These are phyloP conservation scores for Micromys minutus DNA, from an alignment of 2,113 vertebrate genomes.

Conservation along the genomic window DNA sequence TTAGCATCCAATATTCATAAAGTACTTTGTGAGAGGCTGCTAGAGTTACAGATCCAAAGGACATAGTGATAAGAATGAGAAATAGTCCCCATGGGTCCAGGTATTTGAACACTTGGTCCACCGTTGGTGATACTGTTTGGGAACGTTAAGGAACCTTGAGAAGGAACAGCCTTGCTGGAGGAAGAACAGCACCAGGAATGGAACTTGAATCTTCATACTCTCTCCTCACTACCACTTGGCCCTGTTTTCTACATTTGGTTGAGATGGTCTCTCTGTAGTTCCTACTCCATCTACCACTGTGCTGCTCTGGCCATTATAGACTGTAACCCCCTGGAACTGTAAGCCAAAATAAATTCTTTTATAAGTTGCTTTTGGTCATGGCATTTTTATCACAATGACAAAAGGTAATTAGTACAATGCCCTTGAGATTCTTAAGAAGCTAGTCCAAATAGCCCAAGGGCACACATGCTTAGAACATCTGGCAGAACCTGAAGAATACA, in stretches of 20 bases:
- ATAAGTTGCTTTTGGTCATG: neutral
- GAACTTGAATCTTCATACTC: neutral
- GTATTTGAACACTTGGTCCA: neutral
- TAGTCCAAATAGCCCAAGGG: neutral
- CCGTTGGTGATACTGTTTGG: neutral
- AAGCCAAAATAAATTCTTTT: neutral
- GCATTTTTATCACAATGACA: neutral
- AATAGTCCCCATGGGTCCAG: neutral
- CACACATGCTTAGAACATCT: neutral
- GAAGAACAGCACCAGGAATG: neutral
- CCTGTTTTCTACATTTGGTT: neutral
- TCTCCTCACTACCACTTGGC: neutral
- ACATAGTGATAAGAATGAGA: neutral
- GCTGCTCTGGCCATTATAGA: neutral
- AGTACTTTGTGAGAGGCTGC: neutral
- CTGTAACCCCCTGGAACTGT: neutral
- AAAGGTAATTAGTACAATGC: neutral
- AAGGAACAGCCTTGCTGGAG: neutral
- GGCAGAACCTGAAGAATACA: neutral
- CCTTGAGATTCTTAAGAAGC: neutral
- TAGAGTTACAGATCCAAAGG: neutral
- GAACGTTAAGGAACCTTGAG: neutral
- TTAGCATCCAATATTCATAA: neutral
- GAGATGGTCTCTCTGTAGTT: neutral
- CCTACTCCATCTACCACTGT: neutral